A percentile compares a stretch with the other conserved stretches of the same genome.
These are phyloP conservation scores for Nylanderia fulva DNA, from an alignment of 1,140 invertebrate genomes.

Conservation along the genomic window DNA sequence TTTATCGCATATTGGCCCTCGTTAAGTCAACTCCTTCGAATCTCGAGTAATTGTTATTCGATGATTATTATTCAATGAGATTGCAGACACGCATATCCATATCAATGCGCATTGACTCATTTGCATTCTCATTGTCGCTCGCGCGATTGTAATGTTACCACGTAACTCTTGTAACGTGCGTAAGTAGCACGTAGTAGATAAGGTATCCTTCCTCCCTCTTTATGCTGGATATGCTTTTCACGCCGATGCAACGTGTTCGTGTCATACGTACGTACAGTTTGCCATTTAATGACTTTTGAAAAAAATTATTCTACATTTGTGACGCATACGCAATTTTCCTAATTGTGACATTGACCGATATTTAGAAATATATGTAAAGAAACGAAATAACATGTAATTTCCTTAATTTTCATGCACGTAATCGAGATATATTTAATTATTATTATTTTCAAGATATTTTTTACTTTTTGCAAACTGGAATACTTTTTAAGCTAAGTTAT, in stretches of 20 bases:
- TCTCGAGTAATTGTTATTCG: conserved; percentile 43
- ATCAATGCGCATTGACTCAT: conserved; percentile 52
- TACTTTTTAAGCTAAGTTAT: neutral
- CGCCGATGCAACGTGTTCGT: conserved; percentile 20
- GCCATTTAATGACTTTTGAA: conserved; percentile 2
- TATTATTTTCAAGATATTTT: neutral
- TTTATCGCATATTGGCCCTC: neutral
- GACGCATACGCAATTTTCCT: neutral
- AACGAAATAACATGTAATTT: too few species aligned
- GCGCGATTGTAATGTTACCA: conserved; percentile 49
- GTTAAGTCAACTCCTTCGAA: conserved; percentile 28
- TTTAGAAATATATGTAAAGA: too few species aligned
- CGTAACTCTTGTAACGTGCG: conserved; percentile 42
- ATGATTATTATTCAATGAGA: conserved; percentile 57
- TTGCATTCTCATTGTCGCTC: conserved; percentile 59
- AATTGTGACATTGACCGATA: too few species aligned
- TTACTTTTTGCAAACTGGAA: neutral
- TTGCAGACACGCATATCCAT: conserved; percentile 48
- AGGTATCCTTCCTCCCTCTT: neutral
- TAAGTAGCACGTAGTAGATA: conserved; percentile 60
- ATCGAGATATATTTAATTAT: neutral
- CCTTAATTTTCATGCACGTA: neutral
- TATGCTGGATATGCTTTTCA: conserved; percentile 3
- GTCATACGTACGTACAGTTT: neutral
- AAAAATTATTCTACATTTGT: neutral